Percentiles rank a stretch among this genome's conserved stretches.
Conservation (phyloP, 2,113 vertebrate species). For the Pedionomus torquatus region DNA sequence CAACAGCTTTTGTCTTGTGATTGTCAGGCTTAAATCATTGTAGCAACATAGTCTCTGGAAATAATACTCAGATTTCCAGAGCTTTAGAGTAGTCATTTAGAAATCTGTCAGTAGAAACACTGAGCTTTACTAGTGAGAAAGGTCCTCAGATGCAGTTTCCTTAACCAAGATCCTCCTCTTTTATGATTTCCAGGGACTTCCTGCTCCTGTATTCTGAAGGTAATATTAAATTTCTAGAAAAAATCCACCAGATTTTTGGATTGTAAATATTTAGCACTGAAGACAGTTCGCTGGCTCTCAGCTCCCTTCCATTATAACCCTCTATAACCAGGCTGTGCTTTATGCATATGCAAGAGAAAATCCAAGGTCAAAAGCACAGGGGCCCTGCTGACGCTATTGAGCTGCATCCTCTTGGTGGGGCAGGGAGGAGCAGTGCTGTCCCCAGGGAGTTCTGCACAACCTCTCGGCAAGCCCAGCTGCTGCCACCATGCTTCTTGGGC, state of each 20-base stretch:
- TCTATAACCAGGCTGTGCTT: background rate
- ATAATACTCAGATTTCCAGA: background rate
- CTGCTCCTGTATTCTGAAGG: background rate
- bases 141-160: background rate
- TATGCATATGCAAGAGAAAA: background rate
- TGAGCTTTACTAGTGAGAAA: background rate
- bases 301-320: background rate
- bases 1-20: background rate
- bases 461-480: background rate
- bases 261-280: background rate
- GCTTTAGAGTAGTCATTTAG: background rate
- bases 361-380: background rate
- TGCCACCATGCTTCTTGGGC: accelerated
- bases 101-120: background rate
- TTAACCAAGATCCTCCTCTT: background rate
- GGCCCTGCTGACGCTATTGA: too few relatives aligned
- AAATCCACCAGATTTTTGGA: background rate
- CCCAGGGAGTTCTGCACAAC: background rate
- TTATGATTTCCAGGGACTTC: background rate
- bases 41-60: background rate
- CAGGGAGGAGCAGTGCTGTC: background rate
- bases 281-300: background rate
- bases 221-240: background rate
- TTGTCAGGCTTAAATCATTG: background rate
- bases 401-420: accelerated